Evolutionary conservation across 2,113 vertebrate genomes (phyloP), one percentile per base, ranked within the genome.

Genomic region (Dasyurus viverrinus): DNA sequence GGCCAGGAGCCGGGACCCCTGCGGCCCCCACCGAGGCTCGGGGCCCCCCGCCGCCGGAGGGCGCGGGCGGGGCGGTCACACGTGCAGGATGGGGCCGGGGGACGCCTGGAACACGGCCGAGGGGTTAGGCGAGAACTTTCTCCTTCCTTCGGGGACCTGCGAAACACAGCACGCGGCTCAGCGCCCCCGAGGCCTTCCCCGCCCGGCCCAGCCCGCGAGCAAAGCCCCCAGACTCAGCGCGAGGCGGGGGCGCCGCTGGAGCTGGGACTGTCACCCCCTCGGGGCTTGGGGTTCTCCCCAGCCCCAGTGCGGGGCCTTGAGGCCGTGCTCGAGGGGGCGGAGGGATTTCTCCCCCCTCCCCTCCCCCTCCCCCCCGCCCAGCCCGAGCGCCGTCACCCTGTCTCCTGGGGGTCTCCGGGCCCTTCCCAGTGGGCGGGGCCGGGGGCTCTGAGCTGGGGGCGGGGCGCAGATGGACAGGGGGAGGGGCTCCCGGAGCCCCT

Each of bases 61-160:
- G 30, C 92, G 30, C 76, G 24, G 53, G 52, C 54, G 48, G 89
- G 84, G 95, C 54, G 36, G 91, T 99, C 99, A 99, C 98, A 99
- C 99, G 36, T 99, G 99, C 98, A 99, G 99, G 98, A 99, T 99
- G 97, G 98, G 98, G 4, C 98, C 93, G 2, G 99, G 98, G 0
- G 99, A 98, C 0, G 99, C 99, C 98, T 99, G 99, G 98, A 99
- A 99, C 97, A 99, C 98, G 3, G 99, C 99, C 36, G 99, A 99
- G 60, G 99, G 99, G 95, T 99, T 99, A 11, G 99, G 99, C 11
- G 99, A 98, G 94, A 99, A 98, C 97, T 99, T 99, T 97, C 98
- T 99, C 98, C 98, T 99, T 98, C 98, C 98, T 97, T 99, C 98
- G 91, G 99, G 99, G 91, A 99, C 99, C 99, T 99, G 97, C 54